These are phyloP conservation scores for Novumbra hubbsi DNA, from an alignment of 2,797 vertebrate genomes.

Conservation along the genomic window DNA sequence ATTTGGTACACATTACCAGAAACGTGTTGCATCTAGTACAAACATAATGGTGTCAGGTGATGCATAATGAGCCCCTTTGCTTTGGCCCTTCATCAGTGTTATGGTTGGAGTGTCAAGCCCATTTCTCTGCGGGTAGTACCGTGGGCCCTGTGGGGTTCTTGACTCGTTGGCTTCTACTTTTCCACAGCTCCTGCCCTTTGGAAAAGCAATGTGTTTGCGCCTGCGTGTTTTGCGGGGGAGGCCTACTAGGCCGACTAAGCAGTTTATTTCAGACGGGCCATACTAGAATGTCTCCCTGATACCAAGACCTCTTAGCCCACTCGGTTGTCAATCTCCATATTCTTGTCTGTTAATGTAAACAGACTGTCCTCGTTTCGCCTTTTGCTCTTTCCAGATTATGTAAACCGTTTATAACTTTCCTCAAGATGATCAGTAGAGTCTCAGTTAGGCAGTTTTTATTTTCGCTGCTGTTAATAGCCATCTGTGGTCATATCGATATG, in stretches of 20 bases:
- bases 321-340: neutral
- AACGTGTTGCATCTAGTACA: too few species aligned
- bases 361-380: neutral
- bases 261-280: neutral
- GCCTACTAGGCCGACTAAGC: neutral
- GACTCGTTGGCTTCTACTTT: neutral
- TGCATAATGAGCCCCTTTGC: too few species aligned
- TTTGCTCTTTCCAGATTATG: neutral
- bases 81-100: too few species aligned
- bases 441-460: neutral
- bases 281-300: neutral
- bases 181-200: neutral
- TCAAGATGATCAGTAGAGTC: neutral
- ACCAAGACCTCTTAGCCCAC: neutral
- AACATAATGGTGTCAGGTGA: too few species aligned
- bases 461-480: neutral
- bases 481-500: neutral
- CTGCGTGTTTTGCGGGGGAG: too few species aligned
- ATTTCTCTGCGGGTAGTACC: neutral
- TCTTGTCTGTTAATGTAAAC: neutral
- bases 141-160: neutral
- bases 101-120: neutral
- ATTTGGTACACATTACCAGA: too few species aligned
- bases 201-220: neutral
- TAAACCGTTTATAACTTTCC: neutral